Evolutionary conservation across 2,888 invertebrate genomes (phyloP), one percentile per base, ranked within the genome.

Genomic region (Philereme vetulata): DNA sequence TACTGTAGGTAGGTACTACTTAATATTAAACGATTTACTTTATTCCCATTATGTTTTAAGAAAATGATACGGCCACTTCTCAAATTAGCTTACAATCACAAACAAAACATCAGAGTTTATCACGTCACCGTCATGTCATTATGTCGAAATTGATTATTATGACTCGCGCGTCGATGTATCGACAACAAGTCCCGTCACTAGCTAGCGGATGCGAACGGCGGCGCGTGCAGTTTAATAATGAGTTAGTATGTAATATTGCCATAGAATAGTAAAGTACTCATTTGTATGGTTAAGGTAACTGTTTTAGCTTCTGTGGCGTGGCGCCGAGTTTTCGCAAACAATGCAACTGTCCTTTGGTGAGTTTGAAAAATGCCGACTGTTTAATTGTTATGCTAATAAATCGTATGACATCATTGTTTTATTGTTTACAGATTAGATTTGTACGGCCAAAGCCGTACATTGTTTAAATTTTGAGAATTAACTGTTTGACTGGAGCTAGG

Each of bases 201-300:
- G 86, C 89, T 90, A 90, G 86, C 91, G 91, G 89, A 90, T 86
- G 84, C 83, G 77, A 59, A 71, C 75, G 88, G 86, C 88, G 86
- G 86, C 88, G 86, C 82, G 65, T 44, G 56, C 56, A 67, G 70
- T 65, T 47, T 63, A 53, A 45, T 50, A 10, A 11, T 4, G 45
- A 66, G 66, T 67, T 59, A 51, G 45, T 67, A 55, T 47, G 46
- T 36, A 50, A 43, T 51, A 50, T 11, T 58, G 64, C 47, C 51
- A 8, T 54, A 4, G 10, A 63, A 53, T 60, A 36, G 35, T 8
- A 7, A 33, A 34, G 8, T 33, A 8, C 7, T 38, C 4, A 7
- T 21, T 8, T n/a, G 49, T n/a, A 38, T 40, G 9, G 9, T 7
- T 7, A 11, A 35, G 42, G 47, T 8, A 33, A 56, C 45, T 56